Percentiles rank a stretch among this genome's conserved stretches.
Evolutionary conservation across 2,797 vertebrate species (phyloP).

Genomic region (Melanotaenia pygmaea): DNA sequence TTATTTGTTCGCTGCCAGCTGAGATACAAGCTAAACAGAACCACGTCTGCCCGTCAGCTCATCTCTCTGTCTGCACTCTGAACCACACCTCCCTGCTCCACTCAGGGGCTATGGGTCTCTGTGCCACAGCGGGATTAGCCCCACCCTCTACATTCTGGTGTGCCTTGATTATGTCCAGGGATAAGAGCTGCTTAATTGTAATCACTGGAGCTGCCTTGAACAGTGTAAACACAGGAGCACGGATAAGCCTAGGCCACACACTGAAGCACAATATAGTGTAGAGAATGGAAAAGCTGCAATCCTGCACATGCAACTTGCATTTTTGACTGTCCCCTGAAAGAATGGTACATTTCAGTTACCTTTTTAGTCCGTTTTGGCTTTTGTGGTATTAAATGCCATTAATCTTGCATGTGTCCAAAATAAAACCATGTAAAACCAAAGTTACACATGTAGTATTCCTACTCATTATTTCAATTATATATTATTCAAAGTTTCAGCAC

Average conservation of each 20-base stretch:
- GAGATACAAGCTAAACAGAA: constrained; percentile 22
- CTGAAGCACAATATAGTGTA: constrained; percentile 16
- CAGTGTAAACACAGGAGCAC: constrained; percentile 51
- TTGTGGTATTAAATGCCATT: neutral
- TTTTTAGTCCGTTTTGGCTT: constrained; percentile 3
- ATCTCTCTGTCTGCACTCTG: constrained; percentile 18
- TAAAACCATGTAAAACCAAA: neutral
- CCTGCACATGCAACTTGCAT: neutral
- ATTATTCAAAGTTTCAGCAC: neutral
- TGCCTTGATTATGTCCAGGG: constrained; percentile 80
- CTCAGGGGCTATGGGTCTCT: constrained; percentile 51
- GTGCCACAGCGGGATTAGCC: constrained; percentile 74
- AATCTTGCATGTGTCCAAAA: neutral
- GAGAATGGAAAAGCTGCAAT: constrained; percentile 5
- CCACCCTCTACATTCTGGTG: constrained; percentile 61
- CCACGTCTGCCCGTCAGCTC: constrained; percentile 9
- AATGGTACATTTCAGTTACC: neutral
- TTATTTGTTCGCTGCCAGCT: constrained; percentile 23
- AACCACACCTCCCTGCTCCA: constrained; percentile 15
- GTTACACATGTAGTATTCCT: too few species aligned
- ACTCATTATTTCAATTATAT: too few species aligned
- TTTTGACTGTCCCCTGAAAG: neutral
- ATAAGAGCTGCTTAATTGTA: constrained; percentile 85
- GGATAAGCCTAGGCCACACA: constrained; percentile 24
- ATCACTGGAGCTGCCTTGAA: constrained; percentile 74